Evolutionary conservation across 2,113 vertebrate genomes (phyloP).

Genomic region (Chloebia gouldiae): DNA sequence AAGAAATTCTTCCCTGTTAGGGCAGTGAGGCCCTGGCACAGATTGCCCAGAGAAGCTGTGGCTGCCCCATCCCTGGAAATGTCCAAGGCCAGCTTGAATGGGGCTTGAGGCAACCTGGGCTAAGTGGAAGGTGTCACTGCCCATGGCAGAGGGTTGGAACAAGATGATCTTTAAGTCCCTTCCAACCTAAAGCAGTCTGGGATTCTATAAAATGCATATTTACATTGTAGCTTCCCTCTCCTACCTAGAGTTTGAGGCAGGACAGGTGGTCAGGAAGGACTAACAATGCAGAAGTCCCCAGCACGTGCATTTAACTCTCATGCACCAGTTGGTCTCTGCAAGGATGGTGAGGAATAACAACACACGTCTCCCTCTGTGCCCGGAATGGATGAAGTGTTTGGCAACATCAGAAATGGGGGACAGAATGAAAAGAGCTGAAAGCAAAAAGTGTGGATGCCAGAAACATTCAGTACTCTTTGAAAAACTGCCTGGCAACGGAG

Average conservation of each 20-base stretch:
- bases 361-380: accelerated
- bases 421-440: neutral
- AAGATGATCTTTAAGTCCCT: neutral
- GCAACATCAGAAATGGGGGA: neutral
- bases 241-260: accelerated
- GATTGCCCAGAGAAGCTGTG: neutral
- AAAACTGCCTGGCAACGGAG: neutral
- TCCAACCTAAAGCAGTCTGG: neutral
- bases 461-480: neutral
- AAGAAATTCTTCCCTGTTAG: neutral
- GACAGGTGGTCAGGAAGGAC: neutral
- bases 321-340: neutral
- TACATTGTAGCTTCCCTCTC: neutral
- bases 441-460: neutral
- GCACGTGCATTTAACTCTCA: accelerated
- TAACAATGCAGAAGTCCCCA: neutral
- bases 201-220: neutral
- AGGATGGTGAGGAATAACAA: neutral
- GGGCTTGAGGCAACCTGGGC: accelerated
- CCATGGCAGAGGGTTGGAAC: accelerated
- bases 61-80: neutral
- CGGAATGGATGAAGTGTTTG: neutral
- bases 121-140: neutral
- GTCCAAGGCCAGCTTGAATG: no score
- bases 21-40: neutral